These are phyloP conservation scores for Trachymyrmex cornetzi DNA, from an alignment of 1,140 invertebrate genomes.

Conservation along the genomic window DNA sequence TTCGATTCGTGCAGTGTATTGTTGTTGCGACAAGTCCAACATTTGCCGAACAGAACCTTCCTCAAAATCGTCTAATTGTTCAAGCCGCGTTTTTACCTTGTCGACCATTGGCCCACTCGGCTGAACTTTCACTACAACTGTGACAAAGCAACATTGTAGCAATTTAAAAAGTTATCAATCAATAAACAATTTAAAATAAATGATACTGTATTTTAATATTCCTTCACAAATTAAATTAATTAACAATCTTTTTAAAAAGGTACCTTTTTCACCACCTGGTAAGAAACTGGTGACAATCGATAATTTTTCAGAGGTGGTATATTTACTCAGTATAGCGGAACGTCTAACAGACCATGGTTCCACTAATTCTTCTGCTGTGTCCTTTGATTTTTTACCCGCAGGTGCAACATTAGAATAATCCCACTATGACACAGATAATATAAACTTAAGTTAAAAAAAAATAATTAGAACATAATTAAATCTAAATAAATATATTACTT, in stretches of 20 bases:
- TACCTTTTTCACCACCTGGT: slow-evolving; percentile 93
- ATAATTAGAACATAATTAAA: slow-evolving; percentile 15
- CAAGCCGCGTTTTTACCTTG: slow-evolving; percentile 95
- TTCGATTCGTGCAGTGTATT: slow-evolving; percentile 95
- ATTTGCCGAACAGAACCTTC: slow-evolving; percentile 95
- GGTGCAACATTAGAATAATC: slow-evolving; percentile 83
- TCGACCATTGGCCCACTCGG: slow-evolving; percentile 91
- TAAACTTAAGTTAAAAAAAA: slow-evolving; percentile 36
- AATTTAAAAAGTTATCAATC: slow-evolving; percentile 73
- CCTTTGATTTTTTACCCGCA: slow-evolving; percentile 84
- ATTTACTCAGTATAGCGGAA: slow-evolving; percentile 93
- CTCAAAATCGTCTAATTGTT: slow-evolving; percentile 98
- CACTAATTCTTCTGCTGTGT: slow-evolving; percentile 87
- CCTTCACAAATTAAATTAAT: not conserved
- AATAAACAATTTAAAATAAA: slow-evolving; percentile 25
- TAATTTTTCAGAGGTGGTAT: slow-evolving; percentile 96
- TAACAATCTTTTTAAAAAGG: not conserved
- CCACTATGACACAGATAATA: slow-evolving; percentile 81
- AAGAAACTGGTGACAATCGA: slow-evolving; percentile 96
- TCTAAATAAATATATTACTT: slow-evolving; percentile 82
- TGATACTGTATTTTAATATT: slow-evolving; percentile 2
- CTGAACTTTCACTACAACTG: slow-evolving; percentile 92
- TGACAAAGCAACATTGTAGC: slow-evolving; percentile 31
- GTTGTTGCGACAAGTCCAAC: slow-evolving; percentile 96
- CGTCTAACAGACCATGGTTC: slow-evolving; percentile 93